phyloP scores from a whole-genome alignment of 2,888 invertebrate species.

The Amiota mariae region DNA sequence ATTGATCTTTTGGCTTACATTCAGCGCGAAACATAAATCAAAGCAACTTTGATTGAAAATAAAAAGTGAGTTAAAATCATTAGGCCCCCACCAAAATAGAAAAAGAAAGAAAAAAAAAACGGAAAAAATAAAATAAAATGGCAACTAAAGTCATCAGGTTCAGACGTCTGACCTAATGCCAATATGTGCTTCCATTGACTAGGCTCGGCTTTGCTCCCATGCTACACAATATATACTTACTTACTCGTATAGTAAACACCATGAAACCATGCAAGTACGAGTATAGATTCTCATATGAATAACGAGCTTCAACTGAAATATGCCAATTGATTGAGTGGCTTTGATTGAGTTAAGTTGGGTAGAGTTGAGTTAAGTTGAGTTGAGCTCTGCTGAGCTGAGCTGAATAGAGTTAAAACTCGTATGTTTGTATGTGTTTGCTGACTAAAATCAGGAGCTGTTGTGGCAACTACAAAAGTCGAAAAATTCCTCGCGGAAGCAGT shows the following conservation, averaged over 20 bases:
- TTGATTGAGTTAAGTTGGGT: not conserved
- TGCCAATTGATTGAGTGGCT: slow-evolving; percentile 36
- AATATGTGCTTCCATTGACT: no score
- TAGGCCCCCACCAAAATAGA: not conserved
- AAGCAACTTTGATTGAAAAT: no score
- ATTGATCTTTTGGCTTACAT: no score
- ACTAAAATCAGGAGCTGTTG: not conserved
- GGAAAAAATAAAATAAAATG: not conserved
- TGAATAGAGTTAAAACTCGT: not conserved
- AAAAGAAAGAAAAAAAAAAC: no score
- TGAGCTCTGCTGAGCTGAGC: not conserved
- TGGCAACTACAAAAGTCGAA: not conserved
- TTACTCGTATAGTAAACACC: not conserved
- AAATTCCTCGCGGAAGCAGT: no score
- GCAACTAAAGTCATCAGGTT: no score
- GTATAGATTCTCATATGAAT: slow-evolving; percentile 27
- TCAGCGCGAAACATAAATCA: no score
- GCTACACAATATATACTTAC: not conserved
- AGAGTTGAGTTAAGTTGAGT: not conserved
- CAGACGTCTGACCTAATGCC: no score
- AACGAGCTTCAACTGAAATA: slow-evolving; percentile 40
- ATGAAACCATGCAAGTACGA: no score
- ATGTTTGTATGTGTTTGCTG: no score
- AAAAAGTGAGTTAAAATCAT: no score
- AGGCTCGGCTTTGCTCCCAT: no score